Percentiles rank a stretch among this genome's conserved stretches.
These are phyloP conservation scores for Drosophila mettleri DNA, from an alignment of 2,888 invertebrate genomes.

Conservation along the genomic window DNA sequence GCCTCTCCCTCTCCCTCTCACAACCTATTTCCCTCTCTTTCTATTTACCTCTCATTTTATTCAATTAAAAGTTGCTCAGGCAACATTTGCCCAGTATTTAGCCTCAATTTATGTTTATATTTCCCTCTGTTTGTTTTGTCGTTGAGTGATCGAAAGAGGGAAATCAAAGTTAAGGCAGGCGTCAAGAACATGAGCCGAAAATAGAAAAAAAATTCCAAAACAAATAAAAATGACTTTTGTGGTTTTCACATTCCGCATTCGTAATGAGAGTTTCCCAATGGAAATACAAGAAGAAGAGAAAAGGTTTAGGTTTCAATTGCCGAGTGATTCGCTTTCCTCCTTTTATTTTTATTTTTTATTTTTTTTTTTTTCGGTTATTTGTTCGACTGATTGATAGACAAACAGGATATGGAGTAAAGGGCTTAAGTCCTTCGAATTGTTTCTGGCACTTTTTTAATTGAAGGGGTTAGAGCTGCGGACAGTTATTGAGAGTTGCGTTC, in stretches of 20 bases:
- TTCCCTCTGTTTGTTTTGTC: conserved; percentile 6
- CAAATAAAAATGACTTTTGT: conserved; percentile 32
- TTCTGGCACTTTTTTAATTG: conserved; percentile 65
- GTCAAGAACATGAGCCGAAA: conserved; percentile 43
- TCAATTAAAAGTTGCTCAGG: conserved; percentile 72
- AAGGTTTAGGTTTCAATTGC: conserved; percentile 65
- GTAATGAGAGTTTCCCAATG: conserved; percentile 59
- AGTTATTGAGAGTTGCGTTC: conserved; percentile 18
- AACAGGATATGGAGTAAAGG: conserved; percentile 42
- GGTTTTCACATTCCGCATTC: conserved; percentile 58
- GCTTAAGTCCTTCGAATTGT: conserved; percentile 22
- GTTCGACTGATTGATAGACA: conserved; percentile 73
- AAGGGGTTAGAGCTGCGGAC: conserved; percentile 47
- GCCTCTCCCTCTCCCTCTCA: conserved; percentile 17
- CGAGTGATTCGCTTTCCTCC: conserved; percentile 29
- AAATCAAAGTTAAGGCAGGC: conserved; percentile 63
- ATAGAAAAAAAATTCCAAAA: conserved; percentile 37
- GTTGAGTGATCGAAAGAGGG: conserved; percentile 22
- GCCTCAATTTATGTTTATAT: conserved; percentile 17
- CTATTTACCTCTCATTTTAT: conserved; percentile 39
- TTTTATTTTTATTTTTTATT: conserved; percentile 14
- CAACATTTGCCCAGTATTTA: conserved; percentile 71
- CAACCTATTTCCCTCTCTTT: no score
- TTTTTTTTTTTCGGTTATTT: conserved; percentile 43
- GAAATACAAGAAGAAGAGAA: conserved; percentile 15